Base-by-base conservation (phyloP, 2,888 invertebrate species). In the Eucera pruinosa region DNA sequence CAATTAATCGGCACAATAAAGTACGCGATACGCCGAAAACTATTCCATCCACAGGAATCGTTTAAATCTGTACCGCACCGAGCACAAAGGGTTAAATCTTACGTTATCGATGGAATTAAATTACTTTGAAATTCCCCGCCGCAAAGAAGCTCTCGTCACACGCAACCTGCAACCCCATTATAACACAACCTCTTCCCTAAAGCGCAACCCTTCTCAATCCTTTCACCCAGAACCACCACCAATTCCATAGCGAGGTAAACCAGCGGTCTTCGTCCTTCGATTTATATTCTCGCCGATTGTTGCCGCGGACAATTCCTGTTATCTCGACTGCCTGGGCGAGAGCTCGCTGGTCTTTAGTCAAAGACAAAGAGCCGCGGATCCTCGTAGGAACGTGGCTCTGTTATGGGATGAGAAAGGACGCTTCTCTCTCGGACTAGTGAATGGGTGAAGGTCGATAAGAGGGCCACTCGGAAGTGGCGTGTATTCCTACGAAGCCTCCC, bases 401-500 rank as follows among this genome's bases (percentile, higher is more conserved):
- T n/a, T n/a, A n/a, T 48, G 61, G 41, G 30, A 50, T 47, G 70
- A 61, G 41, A 47, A 39, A 23, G 47, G 41, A 36, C 33, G 33
- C 33, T 3, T 33, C 43, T 67, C 0, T 1, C 64, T 36, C 23
- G 27, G 58, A 55, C 71, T 55, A 80, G 82, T 72, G 82, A 83
- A 83, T 70, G 72, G 50, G 47, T 66, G 74, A 39, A 54, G 74
- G 62, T 80, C 83, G 82, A 83, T 83, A 83, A 83, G 83, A 70
- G 73, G 80, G 71, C 62, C 43, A 80, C 73, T 80, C 68, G 80
- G 73, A 83, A 71, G 77, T 43, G 71, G 69, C 60, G 62, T 23
- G 6, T 55, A 65, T 68, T 74, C 54, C 54, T 64, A 74, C 58
- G n/a, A n/a, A n/a, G n/a, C n/a, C n/a, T n/a, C n/a, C n/a, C n/a